A percentile compares a stretch with the other conserved stretches of the same genome.
Conservation (phyloP, 1,140 invertebrate species). For the Sycophaga agraensis region DNA sequence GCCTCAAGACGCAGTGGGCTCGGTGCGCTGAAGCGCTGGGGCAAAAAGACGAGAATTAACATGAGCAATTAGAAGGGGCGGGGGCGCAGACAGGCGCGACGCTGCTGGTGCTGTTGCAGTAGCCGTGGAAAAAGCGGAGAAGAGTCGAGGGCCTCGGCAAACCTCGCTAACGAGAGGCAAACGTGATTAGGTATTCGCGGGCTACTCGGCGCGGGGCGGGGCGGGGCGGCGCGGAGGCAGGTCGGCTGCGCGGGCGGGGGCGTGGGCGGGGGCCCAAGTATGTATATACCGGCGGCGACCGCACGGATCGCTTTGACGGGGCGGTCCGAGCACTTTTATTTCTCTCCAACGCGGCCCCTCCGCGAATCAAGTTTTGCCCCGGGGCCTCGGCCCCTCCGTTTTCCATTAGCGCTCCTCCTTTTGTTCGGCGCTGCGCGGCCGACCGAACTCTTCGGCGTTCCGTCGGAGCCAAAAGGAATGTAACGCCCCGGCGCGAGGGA, state of each 20-base stretch:
- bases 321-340: background rate
- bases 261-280: conserved; percentile 1
- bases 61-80: conserved; percentile 4
- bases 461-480: background rate
- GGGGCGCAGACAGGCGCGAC: background rate
- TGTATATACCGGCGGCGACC: conserved; percentile 11
- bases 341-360: background rate
- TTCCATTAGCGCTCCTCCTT: background rate
- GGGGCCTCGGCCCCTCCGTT: background rate
- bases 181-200: conserved; percentile 29
- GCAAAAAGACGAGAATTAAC: conserved; percentile 7
- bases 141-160: background rate
- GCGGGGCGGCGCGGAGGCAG: conserved; percentile 1
- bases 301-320: conserved; percentile 20
- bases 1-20: no score
- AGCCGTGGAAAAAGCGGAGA: background rate
- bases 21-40: no score
- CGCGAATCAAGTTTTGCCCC: conserved; percentile 21
- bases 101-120: background rate
- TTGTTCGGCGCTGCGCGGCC: conserved; percentile 8
- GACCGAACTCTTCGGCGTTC: conserved; percentile 10
- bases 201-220: conserved; percentile 12
- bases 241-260: conserved; percentile 5
- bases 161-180: conserved; percentile 27
- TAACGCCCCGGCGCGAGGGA: background rate